These are phyloP conservation scores for Leiothrix lutea DNA, from an alignment of 2,113 vertebrate genomes.

Conservation along the genomic window DNA sequence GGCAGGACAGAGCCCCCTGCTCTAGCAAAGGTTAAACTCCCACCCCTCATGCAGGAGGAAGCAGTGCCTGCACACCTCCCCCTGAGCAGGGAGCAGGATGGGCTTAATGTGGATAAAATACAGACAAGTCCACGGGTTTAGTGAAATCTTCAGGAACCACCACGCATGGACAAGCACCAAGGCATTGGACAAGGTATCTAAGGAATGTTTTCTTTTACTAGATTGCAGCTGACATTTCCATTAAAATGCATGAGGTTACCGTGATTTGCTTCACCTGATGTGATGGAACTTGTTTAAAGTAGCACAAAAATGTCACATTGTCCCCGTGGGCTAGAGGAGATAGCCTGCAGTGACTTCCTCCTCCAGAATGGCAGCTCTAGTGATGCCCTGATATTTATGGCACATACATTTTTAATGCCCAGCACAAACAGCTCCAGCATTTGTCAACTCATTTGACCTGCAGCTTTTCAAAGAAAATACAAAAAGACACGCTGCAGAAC, in stretches of 20 bases:
- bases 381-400: background rate
- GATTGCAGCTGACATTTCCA: background rate
- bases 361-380: background rate
- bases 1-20: background rate
- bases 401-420: constrained; percentile 18
- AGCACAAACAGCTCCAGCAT: background rate
- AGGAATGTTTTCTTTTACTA: background rate
- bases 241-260: constrained; percentile 34
- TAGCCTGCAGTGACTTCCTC: background rate
- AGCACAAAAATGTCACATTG: background rate
- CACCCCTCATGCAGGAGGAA: background rate
- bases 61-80: rapidly evolving
- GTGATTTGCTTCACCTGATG: background rate
- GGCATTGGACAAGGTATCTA: background rate
- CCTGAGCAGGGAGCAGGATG: background rate
- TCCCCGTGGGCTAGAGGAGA: background rate
- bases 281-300: background rate
- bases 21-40: background rate
- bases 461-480: background rate
- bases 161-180: background rate
- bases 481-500: background rate
- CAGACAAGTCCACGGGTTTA: rapidly evolving
- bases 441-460: background rate
- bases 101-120: background rate
- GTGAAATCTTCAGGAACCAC: background rate